Evolutionary conservation across 2,888 invertebrate species (phyloP).

Genomic region (Patella pellucida): DNA sequence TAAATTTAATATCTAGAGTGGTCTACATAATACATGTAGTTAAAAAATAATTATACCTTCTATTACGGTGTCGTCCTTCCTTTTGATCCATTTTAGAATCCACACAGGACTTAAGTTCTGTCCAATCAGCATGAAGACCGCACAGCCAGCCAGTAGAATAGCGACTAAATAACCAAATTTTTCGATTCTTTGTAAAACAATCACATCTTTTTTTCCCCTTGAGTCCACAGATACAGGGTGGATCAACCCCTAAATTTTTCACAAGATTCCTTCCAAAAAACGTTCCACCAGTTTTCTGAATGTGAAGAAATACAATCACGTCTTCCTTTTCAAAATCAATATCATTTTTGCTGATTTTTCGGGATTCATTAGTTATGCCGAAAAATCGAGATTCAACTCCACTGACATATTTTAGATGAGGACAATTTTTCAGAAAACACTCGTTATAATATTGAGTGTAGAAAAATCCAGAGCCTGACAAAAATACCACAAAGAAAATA

Average conservation of each 20-base stretch:
- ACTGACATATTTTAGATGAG: too few relatives aligned
- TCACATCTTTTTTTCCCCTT: conserved; percentile 84
- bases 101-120: conserved; percentile 79
- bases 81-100: conserved; percentile 91
- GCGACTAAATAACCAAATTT: conserved; percentile 84
- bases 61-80: conserved; percentile 84
- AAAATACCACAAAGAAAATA: too few relatives aligned
- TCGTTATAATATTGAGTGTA: too few relatives aligned
- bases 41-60: conserved; percentile 72
- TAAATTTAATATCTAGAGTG: neutral
- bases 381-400: too few relatives aligned
- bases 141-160: conserved; percentile 76
- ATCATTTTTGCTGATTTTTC: conserved; percentile 16
- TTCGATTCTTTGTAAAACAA: conserved; percentile 54
- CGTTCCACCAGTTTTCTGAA: conserved; percentile 99
- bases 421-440: too few relatives aligned
- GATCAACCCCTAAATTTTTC: conserved; percentile 90
- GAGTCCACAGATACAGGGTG: conserved; percentile 93
- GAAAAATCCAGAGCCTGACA: too few relatives aligned
- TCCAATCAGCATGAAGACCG: conserved; percentile 98
- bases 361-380: too few relatives aligned
- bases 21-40: neutral
- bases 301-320: conserved; percentile 97
- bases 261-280: conserved; percentile 96
- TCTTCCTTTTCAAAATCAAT: conserved; percentile 81